Base-by-base conservation (phyloP, 2,888 invertebrate species). In the Lordiphosa fenestrarum region DNA sequence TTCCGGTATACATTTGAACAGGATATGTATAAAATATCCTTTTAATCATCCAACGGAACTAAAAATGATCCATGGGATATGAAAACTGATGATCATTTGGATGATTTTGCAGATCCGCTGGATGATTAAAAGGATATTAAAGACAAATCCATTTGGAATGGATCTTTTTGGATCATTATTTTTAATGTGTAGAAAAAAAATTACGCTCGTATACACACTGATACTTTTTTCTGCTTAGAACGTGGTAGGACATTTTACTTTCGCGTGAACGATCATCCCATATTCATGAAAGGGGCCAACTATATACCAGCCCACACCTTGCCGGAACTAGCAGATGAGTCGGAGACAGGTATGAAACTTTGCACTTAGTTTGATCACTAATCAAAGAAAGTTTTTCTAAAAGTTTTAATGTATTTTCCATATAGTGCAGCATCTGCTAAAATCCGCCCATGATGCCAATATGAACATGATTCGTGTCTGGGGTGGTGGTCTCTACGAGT, bases 401-500 rank as follows among this genome's bases (percentile, higher is more conserved):
- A 19, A 25, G 30, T 9, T 39, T 33, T 39, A 0, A 30, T 10
- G 30, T 9, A 9, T 30, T 30, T 30, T 10, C 4, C 10, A 4
- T 19, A 19, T 69, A 89, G 91, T 96, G 35, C 89, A 92, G 36
- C 90, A 91, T 69, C 90, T 97, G n/a, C 87, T 98, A 19, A 86
- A 89, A 53, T 93, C 95, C 0, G 94, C 94, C 0, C 92, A 92
- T 57, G 92, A 93, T 15, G 93, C 94, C 0, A 93, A 98, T 86
- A 97, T 98, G 95, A 95, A 96, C 82, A 95, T 96, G 93, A 90
- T 99, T 10, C 91, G 99, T 19, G 96, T 99, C 6, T 99, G 98
- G 98, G 99, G 98, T 23, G 99, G 98, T 15, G 99, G 98, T 0
- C 90, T 96, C 0, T 99, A 98, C 83, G 98, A 98, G 87, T 93